Conservation (phyloP, 2,888 invertebrate genomes). For the Philereme transversata region DNA sequence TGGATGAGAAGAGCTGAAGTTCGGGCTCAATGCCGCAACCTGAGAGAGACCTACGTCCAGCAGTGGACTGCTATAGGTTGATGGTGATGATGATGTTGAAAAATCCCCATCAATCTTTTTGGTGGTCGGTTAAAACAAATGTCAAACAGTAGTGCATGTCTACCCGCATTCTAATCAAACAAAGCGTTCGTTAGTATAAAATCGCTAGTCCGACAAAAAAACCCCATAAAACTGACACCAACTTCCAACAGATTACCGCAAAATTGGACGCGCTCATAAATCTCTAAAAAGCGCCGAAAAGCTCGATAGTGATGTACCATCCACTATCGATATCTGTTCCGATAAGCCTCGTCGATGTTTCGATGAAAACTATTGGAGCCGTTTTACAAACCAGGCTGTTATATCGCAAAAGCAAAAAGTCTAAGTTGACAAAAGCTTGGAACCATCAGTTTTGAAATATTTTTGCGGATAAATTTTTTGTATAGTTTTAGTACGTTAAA, state of each 20-base stretch:
- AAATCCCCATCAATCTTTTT: too few relatives aligned
- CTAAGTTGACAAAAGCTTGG: neutral
- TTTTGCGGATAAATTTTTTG: too few relatives aligned
- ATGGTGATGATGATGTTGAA: too few relatives aligned
- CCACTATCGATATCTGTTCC: constrained; percentile 17
- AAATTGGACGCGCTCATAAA: constrained; percentile 49
- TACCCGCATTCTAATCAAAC: constrained; percentile 16
- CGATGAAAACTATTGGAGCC: neutral
- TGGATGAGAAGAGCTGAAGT: too few relatives aligned
- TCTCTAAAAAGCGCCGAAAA: constrained; percentile 47
- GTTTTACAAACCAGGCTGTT: too few relatives aligned
- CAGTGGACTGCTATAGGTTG: too few relatives aligned
- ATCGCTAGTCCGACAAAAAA: constrained; percentile 23
- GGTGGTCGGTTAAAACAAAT: constrained; percentile 1
- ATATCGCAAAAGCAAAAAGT: neutral
- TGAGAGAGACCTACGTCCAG: too few relatives aligned
- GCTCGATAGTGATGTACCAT: constrained; percentile 29
- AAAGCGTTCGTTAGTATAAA: constrained; percentile 29
- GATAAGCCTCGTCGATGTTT: constrained; percentile 1
- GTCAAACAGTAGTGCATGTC: constrained; percentile 2
- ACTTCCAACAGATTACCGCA: constrained; percentile 43
- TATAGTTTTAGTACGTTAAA: too few relatives aligned
- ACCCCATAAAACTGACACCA: constrained; percentile 26
- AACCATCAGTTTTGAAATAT: too few relatives aligned
- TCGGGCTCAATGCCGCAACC: too few relatives aligned